Evolutionary conservation across 2,797 vertebrate genomes (phyloP), one percentile per base, ranked within the genome.

Genomic region (Hoplostethus atlanticus): DNA sequence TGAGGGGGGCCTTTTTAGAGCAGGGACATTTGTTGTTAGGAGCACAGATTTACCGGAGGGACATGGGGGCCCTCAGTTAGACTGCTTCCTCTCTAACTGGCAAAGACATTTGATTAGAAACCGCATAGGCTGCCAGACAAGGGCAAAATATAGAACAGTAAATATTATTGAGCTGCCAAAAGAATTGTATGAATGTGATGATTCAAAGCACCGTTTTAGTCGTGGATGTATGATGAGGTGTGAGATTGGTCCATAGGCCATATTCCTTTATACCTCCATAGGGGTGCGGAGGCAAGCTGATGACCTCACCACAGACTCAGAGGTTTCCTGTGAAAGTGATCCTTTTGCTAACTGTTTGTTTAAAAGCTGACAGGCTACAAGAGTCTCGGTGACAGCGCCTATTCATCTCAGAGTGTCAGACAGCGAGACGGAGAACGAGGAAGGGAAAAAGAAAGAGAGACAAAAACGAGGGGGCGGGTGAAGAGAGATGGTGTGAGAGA

Each of bases 291-390:
- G 68, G 72, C 47, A 31, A 64, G 64, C 76, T 13, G 46, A 80
- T 76, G 86, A 87, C 77, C 79, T 87, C 79, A 81, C 84, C 68
- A 66, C 73, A 74, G 66, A 83, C 87, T 79, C 81, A 80, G 84
- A 90, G 81, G 79, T 86, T 83, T 87, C 79, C 71, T 87, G 84
- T 84, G 87, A 89, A 91, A 88, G 85, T 72, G 84, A 90, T 89
- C 85, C 87, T 80, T 90, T 83, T 87, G 77, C 87, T 77, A 87
- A 87, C 90, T 89, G 92, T 92, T 91, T 90, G 90, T 94, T 92
- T 88, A 81, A 90, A 91, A 91, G 89, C 88, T 93, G 93, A 94
- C 92, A 93, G 92, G 86, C 88, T 91, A 94, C 93, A 94, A 93
- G 93, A 90, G 87, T 90, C 88, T 81, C 53, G 0, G 81, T 91